Evolutionary conservation across 2,888 invertebrate species (phyloP).

Genomic region (Trachelus troglodyta): DNA sequence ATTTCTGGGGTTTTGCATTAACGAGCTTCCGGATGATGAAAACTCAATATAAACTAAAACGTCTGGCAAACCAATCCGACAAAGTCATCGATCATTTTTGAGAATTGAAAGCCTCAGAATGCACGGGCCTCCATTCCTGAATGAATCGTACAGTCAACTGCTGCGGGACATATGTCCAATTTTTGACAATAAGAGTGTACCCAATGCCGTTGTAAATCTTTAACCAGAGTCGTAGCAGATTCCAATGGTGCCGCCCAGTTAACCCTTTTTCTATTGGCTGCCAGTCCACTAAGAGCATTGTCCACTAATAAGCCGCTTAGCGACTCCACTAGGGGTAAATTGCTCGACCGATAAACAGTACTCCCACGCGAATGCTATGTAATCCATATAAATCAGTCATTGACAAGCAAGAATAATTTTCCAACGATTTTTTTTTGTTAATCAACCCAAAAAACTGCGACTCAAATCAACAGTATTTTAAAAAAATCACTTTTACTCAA

Average conservation of each 20-base stretch:
- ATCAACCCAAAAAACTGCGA: neutral
- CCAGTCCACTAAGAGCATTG: conserved; percentile 37
- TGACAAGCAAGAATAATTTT: neutral
- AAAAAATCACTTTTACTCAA: neutral
- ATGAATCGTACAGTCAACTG: neutral
- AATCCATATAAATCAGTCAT: neutral
- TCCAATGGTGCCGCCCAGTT: conserved; percentile 31
- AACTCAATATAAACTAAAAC: neutral
- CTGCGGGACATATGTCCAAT: conserved; percentile 42
- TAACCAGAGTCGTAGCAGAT: conserved; percentile 29
- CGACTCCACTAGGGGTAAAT: conserved; percentile 54
- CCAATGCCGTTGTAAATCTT: conserved; percentile 46
- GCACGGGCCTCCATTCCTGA: conserved; percentile 1
- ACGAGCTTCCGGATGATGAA: neutral
- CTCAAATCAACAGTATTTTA: neutral
- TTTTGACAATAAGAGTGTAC: neutral
- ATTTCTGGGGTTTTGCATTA: neutral
- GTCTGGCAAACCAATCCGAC: neutral
- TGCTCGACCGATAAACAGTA: conserved; percentile 54
- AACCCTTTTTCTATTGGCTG: conserved; percentile 15
- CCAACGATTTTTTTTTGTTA: neutral
- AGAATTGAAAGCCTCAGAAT: neutral
- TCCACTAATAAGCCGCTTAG: conserved; percentile 61
- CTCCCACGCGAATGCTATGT: conserved; percentile 43
- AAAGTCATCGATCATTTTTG: neutral